Conservation (phyloP, 1,140 invertebrate species). For the Matsumurasca onukii region DNA sequence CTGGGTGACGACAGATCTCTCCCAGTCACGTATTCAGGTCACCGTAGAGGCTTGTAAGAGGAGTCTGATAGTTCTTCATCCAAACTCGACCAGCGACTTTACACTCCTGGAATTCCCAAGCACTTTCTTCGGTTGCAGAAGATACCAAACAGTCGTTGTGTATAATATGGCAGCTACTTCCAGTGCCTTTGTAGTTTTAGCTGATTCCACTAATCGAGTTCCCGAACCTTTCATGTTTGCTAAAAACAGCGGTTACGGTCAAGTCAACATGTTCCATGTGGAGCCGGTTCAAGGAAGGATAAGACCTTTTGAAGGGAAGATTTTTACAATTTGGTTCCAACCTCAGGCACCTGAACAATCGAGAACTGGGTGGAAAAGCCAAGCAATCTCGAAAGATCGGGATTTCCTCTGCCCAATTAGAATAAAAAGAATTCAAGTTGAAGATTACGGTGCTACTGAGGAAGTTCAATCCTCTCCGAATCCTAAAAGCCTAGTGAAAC, state of each 20-base stretch:
- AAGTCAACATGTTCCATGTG: conserved; percentile 11
- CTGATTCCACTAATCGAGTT: background rate
- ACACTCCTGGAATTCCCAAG: conserved; percentile 8
- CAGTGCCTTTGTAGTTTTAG: conserved; percentile 17
- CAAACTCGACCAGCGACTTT: conserved; percentile 17
- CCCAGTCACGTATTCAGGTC: background rate
- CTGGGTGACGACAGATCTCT: conserved; percentile 10
- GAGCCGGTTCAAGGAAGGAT: conserved; percentile 9
- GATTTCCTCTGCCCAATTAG: background rate
- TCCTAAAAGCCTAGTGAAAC: too few relatives aligned
- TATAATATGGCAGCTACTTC: conserved; percentile 15
- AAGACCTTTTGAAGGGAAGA: conserved; percentile 7
- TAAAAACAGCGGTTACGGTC: background rate
- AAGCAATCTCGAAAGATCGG: background rate
- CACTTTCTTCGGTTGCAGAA: conserved; percentile 4
- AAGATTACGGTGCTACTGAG: background rate
- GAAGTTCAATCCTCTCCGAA: too few relatives aligned
- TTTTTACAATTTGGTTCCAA: conserved; percentile 8
- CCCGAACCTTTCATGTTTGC: background rate
- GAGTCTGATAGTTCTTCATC: background rate
- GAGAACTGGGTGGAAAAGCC: background rate
- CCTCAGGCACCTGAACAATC: background rate
- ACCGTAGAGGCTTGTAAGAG: background rate
- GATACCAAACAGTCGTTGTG: conserved; percentile 13
- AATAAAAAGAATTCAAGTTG: background rate